phyloP scores from a whole-genome alignment of 2,888 invertebrate species.

The Tachystola acroxantha region DNA sequence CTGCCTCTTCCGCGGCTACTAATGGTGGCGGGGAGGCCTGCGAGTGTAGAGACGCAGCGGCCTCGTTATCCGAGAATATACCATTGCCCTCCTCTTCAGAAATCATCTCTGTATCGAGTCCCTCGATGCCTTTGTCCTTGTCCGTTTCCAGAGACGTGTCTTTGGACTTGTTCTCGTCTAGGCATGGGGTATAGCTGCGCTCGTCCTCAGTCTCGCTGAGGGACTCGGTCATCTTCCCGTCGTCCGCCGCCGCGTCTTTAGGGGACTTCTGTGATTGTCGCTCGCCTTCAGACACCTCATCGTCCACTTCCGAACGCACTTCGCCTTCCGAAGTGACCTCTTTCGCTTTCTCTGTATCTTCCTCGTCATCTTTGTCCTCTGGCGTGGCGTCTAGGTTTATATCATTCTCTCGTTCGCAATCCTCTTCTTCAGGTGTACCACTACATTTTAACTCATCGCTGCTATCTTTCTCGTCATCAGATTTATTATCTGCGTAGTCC shows the following conservation, averaged over 20 bases:
- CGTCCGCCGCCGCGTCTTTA: slow-evolving; percentile 1
- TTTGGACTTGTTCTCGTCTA: slow-evolving; percentile 80
- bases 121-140: slow-evolving; percentile 73
- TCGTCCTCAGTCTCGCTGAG: slow-evolving; percentile 82
- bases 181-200: slow-evolving; percentile 84
- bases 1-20: too few species aligned
- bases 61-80: slow-evolving; percentile 79
- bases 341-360: not conserved
- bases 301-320: not conserved
- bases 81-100: slow-evolving; percentile 84
- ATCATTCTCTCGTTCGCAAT: not conserved
- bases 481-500: too few species aligned
- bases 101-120: slow-evolving; percentile 85
- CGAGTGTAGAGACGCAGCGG: slow-evolving; percentile 52
- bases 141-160: slow-evolving; percentile 53
- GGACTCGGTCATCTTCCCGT: slow-evolving; percentile 78
- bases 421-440: not conserved
- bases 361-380: slow-evolving; percentile 7
- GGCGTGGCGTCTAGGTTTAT: not conserved
- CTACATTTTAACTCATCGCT: too few species aligned
- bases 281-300: not conserved
- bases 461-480: too few species aligned
- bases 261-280: too few species aligned
- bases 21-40: too few species aligned
- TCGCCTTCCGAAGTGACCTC: too few species aligned